Conservation (phyloP, 1,140 invertebrate species). For the Trichomalopsis sarcophagae region DNA sequence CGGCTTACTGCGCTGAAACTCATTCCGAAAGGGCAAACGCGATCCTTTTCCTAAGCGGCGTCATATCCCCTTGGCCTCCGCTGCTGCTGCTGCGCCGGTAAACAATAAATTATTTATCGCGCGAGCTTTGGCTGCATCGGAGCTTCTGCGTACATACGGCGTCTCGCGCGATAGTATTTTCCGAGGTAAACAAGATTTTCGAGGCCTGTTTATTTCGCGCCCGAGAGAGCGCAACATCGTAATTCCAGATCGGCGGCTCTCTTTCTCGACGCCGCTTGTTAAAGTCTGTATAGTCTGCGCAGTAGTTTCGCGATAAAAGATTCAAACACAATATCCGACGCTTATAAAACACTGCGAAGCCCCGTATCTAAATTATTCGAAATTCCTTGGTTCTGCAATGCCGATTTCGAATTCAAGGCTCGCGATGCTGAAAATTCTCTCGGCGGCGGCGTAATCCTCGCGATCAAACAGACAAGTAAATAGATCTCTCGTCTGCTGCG, state of each 20-base stretch:
- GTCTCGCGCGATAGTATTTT: background rate
- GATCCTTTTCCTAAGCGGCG: background rate
- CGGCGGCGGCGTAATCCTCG: no score
- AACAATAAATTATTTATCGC: slow-evolving; percentile 19
- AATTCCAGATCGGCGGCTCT: background rate
- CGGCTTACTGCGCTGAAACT: background rate
- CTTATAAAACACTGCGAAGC: no score
- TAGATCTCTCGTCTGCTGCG: no score
- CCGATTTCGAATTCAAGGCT: no score
- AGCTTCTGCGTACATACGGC: background rate
- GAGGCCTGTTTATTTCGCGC: slow-evolving; percentile 12
- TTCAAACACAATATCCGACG: no score
- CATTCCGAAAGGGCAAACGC: background rate
- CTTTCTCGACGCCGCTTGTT: no score
- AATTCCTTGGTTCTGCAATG: no score
- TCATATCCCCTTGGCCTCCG: background rate
- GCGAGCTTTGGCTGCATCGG: background rate
- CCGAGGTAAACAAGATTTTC: slow-evolving; percentile 28
- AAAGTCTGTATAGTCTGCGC: no score
- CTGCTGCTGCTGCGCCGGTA: background rate
- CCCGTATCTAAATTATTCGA: no score
- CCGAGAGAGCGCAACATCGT: background rate
- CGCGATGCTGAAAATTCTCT: no score
- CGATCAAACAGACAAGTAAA: no score
- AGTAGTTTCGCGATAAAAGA: no score